A percentile compares a stretch with the other conserved stretches of the same genome.
phyloP scores from a whole-genome alignment of 1,140 invertebrate genomes.

The Bombus polaris region DNA sequence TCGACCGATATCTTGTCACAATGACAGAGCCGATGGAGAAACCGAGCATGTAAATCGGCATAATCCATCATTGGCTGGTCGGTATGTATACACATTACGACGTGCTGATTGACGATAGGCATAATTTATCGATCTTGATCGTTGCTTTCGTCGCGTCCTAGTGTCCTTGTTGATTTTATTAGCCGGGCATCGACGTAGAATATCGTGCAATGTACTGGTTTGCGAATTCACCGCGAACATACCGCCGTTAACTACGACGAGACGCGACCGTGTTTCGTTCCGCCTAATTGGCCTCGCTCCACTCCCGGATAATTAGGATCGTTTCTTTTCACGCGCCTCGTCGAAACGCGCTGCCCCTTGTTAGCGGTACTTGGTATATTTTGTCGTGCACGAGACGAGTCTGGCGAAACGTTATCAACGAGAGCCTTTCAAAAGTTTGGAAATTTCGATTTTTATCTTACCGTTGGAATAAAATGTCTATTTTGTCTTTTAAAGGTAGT shows the following conservation, averaged over 20 bases:
- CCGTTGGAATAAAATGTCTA: not conserved
- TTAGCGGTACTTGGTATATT: not conserved
- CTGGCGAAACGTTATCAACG: not conserved
- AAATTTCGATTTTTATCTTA: not conserved
- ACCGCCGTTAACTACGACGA: not conserved
- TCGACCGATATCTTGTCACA: constrained; percentile 26
- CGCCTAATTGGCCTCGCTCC: not conserved
- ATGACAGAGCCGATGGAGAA: constrained; percentile 32
- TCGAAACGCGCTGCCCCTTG: not conserved
- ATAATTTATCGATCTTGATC: constrained; percentile 49
- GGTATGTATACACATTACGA: not conserved
- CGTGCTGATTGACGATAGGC: constrained; percentile 26
- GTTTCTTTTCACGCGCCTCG: not conserved
- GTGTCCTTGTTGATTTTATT: constrained; percentile 47
- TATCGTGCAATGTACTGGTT: not conserved
- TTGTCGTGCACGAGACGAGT: not conserved
- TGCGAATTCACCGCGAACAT: not conserved
- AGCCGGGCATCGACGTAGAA: not conserved
- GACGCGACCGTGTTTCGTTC: too few species aligned
- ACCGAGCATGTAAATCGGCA: constrained; percentile 42
- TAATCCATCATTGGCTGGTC: constrained; percentile 33
- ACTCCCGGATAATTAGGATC: constrained; percentile 32
- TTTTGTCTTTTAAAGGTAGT: too few species aligned
- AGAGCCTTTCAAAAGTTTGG: not conserved
- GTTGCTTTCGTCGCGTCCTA: constrained; percentile 35